Conservation (phyloP, 2,888 invertebrate species). For the Nasonia oneida region DNA sequence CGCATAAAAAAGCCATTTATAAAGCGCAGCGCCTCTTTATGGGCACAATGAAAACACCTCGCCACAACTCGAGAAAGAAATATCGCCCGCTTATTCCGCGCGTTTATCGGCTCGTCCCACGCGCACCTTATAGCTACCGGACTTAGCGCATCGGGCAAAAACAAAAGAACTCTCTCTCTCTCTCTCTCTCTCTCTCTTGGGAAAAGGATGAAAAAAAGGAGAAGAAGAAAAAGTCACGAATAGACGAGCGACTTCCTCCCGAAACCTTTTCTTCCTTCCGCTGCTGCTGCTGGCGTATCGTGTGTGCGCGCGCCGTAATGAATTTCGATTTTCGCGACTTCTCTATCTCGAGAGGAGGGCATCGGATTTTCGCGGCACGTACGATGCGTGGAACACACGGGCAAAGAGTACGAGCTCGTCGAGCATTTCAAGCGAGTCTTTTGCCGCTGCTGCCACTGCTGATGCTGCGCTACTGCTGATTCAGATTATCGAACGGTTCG, state of each 20-base stretch:
- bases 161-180: slow-evolving; percentile 24
- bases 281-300: slow-evolving; percentile 48
- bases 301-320: slow-evolving; percentile 53
- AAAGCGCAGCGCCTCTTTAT: slow-evolving; percentile 42
- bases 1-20: slow-evolving; percentile 57
- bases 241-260: slow-evolving; percentile 54
- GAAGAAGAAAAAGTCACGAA: slow-evolving; percentile 7
- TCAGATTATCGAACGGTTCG: slow-evolving; percentile 58
- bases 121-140: slow-evolving; percentile 45
- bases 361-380: slow-evolving; percentile 58
- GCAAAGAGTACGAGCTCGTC: slow-evolving; percentile 40
- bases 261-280: slow-evolving; percentile 59
- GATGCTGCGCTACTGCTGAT: slow-evolving; percentile 46
- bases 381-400: slow-evolving; percentile 55
- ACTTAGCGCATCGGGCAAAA: slow-evolving; percentile 40
- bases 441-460: slow-evolving; percentile 13
- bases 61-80: slow-evolving; percentile 49
- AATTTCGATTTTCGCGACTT: slow-evolving; percentile 62
- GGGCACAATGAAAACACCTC: slow-evolving; percentile 48
- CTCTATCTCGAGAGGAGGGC: slow-evolving; percentile 1
- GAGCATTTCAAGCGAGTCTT: slow-evolving; percentile 55
- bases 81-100: slow-evolving; percentile 53
- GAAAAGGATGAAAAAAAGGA: neutral
- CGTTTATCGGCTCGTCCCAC: slow-evolving; percentile 51
- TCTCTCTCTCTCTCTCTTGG: no score